Evolutionary conservation across 2,888 invertebrate species (phyloP).

Genomic region (Caenorhabditis virilis): DNA sequence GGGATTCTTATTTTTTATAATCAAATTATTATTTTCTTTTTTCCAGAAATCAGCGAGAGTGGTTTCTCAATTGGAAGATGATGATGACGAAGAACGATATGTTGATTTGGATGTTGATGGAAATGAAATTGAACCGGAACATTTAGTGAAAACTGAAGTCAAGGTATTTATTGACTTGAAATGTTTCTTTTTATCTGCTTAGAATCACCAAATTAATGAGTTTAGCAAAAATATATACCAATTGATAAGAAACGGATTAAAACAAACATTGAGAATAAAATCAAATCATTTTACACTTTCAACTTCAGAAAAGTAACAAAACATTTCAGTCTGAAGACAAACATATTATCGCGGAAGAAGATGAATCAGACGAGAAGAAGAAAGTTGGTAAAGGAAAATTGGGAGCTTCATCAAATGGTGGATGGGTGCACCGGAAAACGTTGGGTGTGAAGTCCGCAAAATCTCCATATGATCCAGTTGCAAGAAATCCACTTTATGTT

Average conservation of each 20-base stretch:
- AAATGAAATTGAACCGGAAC: slow-evolving; percentile 17
- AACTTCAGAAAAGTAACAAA: slow-evolving; percentile 12
- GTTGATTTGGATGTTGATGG: slow-evolving; percentile 65
- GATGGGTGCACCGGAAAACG: slow-evolving; percentile 52
- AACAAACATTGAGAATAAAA: not conserved
- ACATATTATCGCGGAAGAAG: slow-evolving; percentile 7
- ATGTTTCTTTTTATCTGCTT: too few species aligned
- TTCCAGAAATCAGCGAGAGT: slow-evolving; percentile 35
- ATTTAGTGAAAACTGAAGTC: not conserved
- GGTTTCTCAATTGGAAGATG: slow-evolving; percentile 48
- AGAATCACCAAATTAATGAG: too few species aligned
- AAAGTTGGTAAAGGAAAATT: slow-evolving; percentile 25
- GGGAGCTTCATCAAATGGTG: slow-evolving; percentile 26
- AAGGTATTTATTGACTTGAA: not conserved
- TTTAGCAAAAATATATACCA: too few species aligned
- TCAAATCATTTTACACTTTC: not conserved
- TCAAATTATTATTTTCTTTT: too few species aligned
- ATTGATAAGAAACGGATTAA: too few species aligned
- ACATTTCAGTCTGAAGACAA: slow-evolving; percentile 6
- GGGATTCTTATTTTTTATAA: slow-evolving; percentile 9
- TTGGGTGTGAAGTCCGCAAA: slow-evolving; percentile 27
- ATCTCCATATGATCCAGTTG: slow-evolving; percentile 72
- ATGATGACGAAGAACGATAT: slow-evolving; percentile 69
- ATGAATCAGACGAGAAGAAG: slow-evolving; percentile 24
- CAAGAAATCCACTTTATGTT: slow-evolving; percentile 84